Conservation (phyloP, 2,888 invertebrate species). For the Axea sp. region DNA sequence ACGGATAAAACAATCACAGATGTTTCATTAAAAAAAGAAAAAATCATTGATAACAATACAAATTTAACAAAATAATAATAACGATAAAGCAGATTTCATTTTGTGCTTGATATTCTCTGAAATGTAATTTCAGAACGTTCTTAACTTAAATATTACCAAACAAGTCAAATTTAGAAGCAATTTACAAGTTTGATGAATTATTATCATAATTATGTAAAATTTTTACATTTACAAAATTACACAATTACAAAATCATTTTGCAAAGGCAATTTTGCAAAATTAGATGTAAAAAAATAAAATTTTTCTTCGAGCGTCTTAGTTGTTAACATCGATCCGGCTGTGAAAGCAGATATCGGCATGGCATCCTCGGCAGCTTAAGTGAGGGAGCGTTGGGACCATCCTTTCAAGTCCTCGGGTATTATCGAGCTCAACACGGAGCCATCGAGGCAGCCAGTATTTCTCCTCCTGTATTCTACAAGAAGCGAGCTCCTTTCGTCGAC, state of each 20-base stretch:
- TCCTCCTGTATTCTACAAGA: constrained; percentile 41
- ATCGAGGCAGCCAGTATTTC: constrained; percentile 64
- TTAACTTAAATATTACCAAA: no score
- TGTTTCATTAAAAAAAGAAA: no score
- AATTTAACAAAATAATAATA: no score
- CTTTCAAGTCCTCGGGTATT: constrained; percentile 69
- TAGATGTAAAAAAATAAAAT: background rate
- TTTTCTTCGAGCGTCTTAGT: constrained; percentile 12
- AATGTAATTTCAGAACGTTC: no score
- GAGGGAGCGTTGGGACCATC: constrained; percentile 63
- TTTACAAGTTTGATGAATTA: no score
- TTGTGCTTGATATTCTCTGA: no score
- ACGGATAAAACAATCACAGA: no score
- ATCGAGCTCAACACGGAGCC: constrained; percentile 68
- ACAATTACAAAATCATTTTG: constrained; percentile 19
- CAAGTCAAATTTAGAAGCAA: no score
- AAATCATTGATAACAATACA: no score
- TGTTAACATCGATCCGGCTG: constrained; percentile 67
- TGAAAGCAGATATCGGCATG: constrained; percentile 67
- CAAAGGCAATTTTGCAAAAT: background rate
- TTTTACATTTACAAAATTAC: no score
- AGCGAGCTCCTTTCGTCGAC: constrained; percentile 41
- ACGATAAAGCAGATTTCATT: no score
- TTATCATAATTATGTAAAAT: no score
- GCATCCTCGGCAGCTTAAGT: constrained; percentile 62